Conservation (phyloP, 2,888 invertebrate species). For the Camponotus fellah region DNA sequence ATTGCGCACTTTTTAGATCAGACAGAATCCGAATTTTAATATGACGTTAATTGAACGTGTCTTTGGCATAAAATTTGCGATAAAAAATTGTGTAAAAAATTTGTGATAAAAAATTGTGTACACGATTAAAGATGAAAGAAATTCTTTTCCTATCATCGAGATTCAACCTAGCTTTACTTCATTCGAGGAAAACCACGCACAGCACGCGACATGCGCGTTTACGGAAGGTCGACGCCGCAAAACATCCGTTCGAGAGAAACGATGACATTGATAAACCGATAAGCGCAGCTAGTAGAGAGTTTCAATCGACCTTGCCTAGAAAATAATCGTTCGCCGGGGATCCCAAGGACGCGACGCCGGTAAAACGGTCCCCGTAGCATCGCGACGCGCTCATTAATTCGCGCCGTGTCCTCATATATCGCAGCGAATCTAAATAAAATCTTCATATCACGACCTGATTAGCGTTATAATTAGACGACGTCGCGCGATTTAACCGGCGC, state of each 20-base stretch:
- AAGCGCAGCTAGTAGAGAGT: constrained; percentile 51
- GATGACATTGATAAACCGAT: constrained; percentile 64
- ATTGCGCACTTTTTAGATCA: background rate
- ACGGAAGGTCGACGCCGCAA: constrained; percentile 32
- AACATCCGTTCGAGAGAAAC: constrained; percentile 32
- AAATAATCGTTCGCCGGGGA: constrained; percentile 61
- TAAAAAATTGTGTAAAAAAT: background rate
- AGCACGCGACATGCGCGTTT: background rate
- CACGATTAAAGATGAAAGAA: too few relatives aligned
- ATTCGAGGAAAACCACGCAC: background rate
- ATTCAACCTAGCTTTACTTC: background rate
- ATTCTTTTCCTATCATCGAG: background rate
- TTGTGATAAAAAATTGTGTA: background rate
- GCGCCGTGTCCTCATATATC: constrained; percentile 23
- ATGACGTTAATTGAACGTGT: background rate
- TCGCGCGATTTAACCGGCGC: constrained; percentile 25
- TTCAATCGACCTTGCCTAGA: constrained; percentile 61
- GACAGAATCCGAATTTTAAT: background rate
- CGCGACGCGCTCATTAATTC: constrained; percentile 32
- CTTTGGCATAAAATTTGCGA: background rate
- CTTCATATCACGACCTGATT: constrained; percentile 50
- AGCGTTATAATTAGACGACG: constrained; percentile 46
- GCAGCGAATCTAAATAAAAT: constrained; percentile 50
- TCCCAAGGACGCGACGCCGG: constrained; percentile 47
- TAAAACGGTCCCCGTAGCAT: constrained; percentile 46